Evolutionary conservation across 1,140 invertebrate genomes (phyloP), one percentile per base, ranked within the genome.

Genomic region (Sesamia nonagrioides): DNA sequence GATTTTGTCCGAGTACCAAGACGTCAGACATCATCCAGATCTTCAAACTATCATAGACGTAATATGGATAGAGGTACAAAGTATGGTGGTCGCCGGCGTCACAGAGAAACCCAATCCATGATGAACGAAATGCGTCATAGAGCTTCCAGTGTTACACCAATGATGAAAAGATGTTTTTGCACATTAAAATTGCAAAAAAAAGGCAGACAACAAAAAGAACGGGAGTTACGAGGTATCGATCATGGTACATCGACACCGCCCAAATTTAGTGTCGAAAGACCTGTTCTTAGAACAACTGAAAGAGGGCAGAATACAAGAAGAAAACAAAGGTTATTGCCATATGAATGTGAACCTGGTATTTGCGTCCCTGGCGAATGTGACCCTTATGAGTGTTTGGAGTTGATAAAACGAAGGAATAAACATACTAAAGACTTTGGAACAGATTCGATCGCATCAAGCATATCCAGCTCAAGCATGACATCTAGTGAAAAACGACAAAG

Each of bases 151-250:
- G 69, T 72, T 15, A 18, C 13, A 37, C 69, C 71, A 17, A 78
- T 50, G 17, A 27, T 86, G 56, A 86, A 86, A 78, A 69, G 84
- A 76, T 88, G 88, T 84, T 87, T 88, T 74, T 89, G 84, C 71
- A 86, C 86, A 73, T 79, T 88, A 37, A 86, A 87, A 78, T 79
- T 87, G 61, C 71, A 83, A 71, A 87, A 86, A 76, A 83, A 84
- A 68, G 75, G 75, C 11, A 86, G 79, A 40, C 60, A 69, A 18
- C 63, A 80, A 77, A 82, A 42, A 21, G 1, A 74, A 74, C 21
- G 5, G 15, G 61, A 73, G 1, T 6, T 63, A 48, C 7, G 27
- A 77, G 42, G 40, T 42, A 66, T 61, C 7, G 27, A 50, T 33
- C 72, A 63, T 58, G 35, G 45, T 33, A 72, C 50, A 17, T 17